A percentile compares a stretch with the other conserved stretches of the same genome.
Evolutionary conservation across 2,888 invertebrate genomes (phyloP).

Genomic region (Eupithecia subumbrata): DNA sequence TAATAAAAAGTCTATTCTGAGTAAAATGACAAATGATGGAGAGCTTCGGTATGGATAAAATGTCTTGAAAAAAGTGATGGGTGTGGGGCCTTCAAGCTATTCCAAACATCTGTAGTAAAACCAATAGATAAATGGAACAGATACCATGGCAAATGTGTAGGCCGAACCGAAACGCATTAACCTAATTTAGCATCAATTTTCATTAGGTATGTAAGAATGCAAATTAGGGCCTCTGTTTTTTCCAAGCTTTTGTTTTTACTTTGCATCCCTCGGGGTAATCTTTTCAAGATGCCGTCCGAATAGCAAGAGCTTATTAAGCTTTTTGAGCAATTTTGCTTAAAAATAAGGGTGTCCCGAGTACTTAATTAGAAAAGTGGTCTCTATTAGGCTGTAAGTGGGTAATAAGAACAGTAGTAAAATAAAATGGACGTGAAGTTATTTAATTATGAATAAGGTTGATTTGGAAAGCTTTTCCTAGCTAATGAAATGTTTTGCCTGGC

Average conservation of each 20-base stretch:
- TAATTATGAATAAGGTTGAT: not conserved
- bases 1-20: not conserved
- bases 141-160: constrained; percentile 13
- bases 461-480: not conserved
- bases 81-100: not conserved
- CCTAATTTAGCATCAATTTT: constrained; percentile 28
- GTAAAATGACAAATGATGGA: not conserved
- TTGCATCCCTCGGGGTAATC: constrained; percentile 22
- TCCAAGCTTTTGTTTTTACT: constrained; percentile 28
- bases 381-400: constrained; percentile 11
- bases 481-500: not conserved
- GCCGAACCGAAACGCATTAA: constrained; percentile 14
- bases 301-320: constrained; percentile 18
- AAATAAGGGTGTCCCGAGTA: not conserved
- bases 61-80: not conserved
- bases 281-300: constrained; percentile 22
- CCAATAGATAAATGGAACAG: constrained; percentile 10
- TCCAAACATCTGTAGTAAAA: not conserved
- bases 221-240: constrained; percentile 22
- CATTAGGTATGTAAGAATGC: constrained; percentile 17
- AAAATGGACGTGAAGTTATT: constrained; percentile 5
- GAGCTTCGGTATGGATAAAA: not conserved
- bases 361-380: constrained; percentile 11
- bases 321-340: not conserved
- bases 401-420: constrained; percentile 2